Evolutionary conservation across 1,140 invertebrate genomes (phyloP).

Genomic region (Penaeus vannamei): DNA sequence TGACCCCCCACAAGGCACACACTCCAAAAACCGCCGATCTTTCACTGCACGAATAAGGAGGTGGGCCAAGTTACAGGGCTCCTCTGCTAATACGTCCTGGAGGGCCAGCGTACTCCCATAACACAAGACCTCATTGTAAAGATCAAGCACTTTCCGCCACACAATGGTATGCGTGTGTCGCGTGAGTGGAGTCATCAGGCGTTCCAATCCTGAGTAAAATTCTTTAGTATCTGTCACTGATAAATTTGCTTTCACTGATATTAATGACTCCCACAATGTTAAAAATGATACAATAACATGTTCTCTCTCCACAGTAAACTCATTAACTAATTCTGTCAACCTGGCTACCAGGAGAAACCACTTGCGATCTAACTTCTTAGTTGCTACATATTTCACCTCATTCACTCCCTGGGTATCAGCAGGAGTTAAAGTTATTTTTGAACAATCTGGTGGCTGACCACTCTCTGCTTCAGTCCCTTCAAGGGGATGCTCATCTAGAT

Average conservation of each 20-base stretch:
- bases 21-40: constrained; percentile 84
- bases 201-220: constrained; percentile 87
- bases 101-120: constrained; percentile 90
- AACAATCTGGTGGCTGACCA: constrained; percentile 55
- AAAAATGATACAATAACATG: constrained; percentile 85
- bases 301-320: constrained; percentile 76
- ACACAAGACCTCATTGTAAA: constrained; percentile 90
- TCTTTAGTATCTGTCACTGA: constrained; percentile 90
- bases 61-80: constrained; percentile 88
- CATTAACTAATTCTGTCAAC: constrained; percentile 75
- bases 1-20: constrained; percentile 75
- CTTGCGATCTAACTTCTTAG: constrained; percentile 85
- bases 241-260: constrained; percentile 90
- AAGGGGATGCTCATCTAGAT: constrained; percentile 84
- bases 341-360: constrained; percentile 83
- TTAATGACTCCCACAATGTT: constrained; percentile 90
- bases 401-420: constrained; percentile 66
- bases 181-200: constrained; percentile 82
- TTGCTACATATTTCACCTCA: constrained; percentile 83
- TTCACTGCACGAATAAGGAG: constrained; percentile 87
- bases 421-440: constrained; percentile 54
- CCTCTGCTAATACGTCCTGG: constrained; percentile 87
- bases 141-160: constrained; percentile 85
- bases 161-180: constrained; percentile 83
- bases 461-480: constrained; percentile 77